Evolutionary conservation across 1,140 invertebrate species (phyloP).

Genomic region (Pararge aegeria): DNA sequence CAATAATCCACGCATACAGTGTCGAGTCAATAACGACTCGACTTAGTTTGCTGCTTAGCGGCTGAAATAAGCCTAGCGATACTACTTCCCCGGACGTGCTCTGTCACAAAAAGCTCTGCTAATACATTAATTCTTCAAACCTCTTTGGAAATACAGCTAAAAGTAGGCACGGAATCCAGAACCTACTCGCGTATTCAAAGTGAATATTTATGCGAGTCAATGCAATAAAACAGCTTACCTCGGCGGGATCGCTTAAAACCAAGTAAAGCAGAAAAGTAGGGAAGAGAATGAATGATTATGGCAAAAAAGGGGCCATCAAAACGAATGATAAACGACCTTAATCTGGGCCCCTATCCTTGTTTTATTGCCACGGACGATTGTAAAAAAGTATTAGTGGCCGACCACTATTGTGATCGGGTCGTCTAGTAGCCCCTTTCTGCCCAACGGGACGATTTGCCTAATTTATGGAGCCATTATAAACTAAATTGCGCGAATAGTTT

Average conservation of each 20-base stretch:
- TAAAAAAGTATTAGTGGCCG: conserved; percentile 76
- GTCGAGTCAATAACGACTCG: too few relatives aligned
- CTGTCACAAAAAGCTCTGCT: too few relatives aligned
- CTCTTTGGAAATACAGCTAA: neutral
- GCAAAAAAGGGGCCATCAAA: conserved; percentile 75
- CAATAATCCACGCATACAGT: too few relatives aligned
- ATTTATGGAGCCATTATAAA: conserved; percentile 53
- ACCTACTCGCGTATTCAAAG: neutral
- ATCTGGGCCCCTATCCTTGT: conserved; percentile 70
- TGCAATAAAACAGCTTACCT: conserved; percentile 63
- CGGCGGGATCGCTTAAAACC: conserved; percentile 65
- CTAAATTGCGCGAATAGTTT: conserved; percentile 19
- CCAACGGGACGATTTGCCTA: conserved; percentile 39
- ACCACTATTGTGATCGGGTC: conserved; percentile 29
- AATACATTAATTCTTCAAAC: too few relatives aligned
- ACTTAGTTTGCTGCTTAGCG: too few relatives aligned
- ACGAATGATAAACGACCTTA: conserved; percentile 78
- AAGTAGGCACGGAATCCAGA: neutral
- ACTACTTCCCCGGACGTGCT: too few relatives aligned
- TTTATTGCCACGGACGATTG: conserved; percentile 76
- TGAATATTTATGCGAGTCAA: conserved; percentile 20
- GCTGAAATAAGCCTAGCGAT: too few relatives aligned
- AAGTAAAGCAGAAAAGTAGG: conserved; percentile 70
- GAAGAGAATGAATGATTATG: conserved; percentile 79
- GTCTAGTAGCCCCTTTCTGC: conserved; percentile 22